phyloP scores from a whole-genome alignment of 2,797 vertebrate species.

The Pantherophis vulpinus region DNA sequence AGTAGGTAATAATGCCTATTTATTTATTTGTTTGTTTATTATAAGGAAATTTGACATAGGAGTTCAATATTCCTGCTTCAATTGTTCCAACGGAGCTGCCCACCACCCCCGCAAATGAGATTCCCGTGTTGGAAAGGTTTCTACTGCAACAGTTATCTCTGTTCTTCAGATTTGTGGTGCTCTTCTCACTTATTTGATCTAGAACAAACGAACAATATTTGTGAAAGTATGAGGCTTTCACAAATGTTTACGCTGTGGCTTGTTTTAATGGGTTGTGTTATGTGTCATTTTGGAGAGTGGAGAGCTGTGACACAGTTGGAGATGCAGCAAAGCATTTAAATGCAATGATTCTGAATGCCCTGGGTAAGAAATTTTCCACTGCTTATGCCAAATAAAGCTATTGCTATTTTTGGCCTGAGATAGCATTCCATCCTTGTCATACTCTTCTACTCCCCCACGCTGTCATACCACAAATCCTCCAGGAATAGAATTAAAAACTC shows the following conservation, averaged over 20 bases:
- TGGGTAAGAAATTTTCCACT: conserved; percentile 39
- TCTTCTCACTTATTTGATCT: not conserved
- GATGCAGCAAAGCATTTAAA: conserved; percentile 5
- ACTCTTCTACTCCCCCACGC: not conserved
- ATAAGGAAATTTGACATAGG: not conserved
- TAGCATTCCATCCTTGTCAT: conserved; percentile 6
- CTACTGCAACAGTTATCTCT: not conserved
- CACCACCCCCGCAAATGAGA: not conserved
- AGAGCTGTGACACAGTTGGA: conserved; percentile 28
- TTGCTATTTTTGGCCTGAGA: conserved; percentile 25
- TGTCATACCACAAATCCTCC: not conserved
- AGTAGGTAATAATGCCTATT: not conserved
- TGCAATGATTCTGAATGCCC: conserved; percentile 24
- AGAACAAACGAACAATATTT: conserved; percentile 25
- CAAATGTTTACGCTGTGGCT: conserved; percentile 23
- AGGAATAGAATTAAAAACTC: conserved; percentile 11
- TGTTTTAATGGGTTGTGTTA: conserved; percentile 27
- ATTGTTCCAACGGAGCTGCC: not conserved
- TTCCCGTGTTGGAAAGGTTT: not conserved
- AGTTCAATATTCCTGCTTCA: not conserved
- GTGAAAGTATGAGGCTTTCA: conserved; percentile 6
- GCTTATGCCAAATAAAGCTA: conserved; percentile 36
- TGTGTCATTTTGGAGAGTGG: not conserved
- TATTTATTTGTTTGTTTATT: not conserved
- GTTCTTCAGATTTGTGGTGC: not conserved